These are phyloP conservation scores for Vulpes vulpes DNA, from an alignment of 2,113 vertebrate genomes.

Conservation along the genomic window DNA sequence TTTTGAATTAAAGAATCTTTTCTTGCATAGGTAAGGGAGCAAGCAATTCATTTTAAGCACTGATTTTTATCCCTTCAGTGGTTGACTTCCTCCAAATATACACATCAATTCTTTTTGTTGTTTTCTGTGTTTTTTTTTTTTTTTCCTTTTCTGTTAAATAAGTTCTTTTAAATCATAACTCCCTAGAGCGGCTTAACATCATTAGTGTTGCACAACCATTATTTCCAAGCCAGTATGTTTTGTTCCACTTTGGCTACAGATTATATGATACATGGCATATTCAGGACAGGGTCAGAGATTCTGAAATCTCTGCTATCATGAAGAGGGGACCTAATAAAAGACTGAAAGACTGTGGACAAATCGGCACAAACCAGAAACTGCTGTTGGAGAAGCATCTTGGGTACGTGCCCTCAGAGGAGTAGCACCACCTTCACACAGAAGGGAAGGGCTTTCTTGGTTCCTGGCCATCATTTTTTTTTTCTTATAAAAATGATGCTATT, in stretches of 20 bases:
- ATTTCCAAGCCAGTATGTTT: constrained; percentile 5
- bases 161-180: not conserved
- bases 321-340: not conserved
- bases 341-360: not conserved
- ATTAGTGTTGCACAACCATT: not conserved
- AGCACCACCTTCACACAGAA: not conserved
- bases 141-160: not conserved
- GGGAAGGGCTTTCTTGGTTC: not conserved
- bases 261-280: not conserved
- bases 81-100: not conserved
- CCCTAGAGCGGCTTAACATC: not conserved
- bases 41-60: constrained; percentile 27
- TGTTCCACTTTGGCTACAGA: not conserved
- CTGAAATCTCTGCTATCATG: not conserved
- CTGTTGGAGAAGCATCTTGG: not conserved
- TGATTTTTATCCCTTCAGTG: not conserved
- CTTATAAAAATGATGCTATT: not conserved
- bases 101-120: constrained; percentile 30
- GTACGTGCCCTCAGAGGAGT: not conserved
- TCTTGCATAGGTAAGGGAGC: not conserved
- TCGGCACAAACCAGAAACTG: not conserved
- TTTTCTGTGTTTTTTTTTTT: not conserved
- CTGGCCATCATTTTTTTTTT: not conserved
- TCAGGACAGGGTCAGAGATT: not conserved
- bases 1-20: constrained; percentile 36